Conservation (phyloP, 2,113 vertebrate genomes). For the Brachyhypopomus gauderio region DNA sequence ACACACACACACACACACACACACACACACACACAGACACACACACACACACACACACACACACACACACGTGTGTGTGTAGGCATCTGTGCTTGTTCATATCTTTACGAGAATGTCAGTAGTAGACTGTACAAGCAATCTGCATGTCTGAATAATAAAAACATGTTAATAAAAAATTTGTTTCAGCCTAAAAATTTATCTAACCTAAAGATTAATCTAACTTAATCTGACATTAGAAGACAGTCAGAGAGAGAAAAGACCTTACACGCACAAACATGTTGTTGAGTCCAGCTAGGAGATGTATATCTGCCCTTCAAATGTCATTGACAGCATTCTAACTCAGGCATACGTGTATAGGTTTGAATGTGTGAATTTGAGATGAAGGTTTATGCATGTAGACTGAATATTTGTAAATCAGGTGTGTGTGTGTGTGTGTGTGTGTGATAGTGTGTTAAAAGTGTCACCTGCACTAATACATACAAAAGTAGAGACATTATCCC, state of each 20-base stretch:
- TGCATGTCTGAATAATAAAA: too few relatives aligned
- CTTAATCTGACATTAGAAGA: too few relatives aligned
- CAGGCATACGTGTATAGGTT: neutral
- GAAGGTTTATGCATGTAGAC: constrained; percentile 3
- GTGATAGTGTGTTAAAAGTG: constrained; percentile 3
- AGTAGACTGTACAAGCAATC: too few relatives aligned
- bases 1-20: constrained; percentile 3
- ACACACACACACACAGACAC: neutral
- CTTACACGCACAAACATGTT: neutral
- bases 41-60: neutral
- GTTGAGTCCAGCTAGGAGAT: neutral
- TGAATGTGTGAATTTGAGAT: neutral
- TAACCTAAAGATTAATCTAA: too few relatives aligned
- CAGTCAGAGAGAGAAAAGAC: neutral
- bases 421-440: constrained; percentile 16
- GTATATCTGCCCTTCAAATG: constrained; percentile 58
- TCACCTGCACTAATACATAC: constrained; percentile 18
- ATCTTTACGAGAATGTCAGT: too few relatives aligned
- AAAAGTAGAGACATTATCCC: neutral
- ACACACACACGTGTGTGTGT: neutral
- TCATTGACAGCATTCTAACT: constrained; percentile 51
- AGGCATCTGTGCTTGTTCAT: neutral
- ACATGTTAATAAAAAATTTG: too few relatives aligned
- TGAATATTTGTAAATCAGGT: constrained; percentile 3
- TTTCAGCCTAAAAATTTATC: too few relatives aligned